Evolutionary conservation across 2,797 vertebrate species (phyloP).

Genomic region (Lutjanus campechanus): DNA sequence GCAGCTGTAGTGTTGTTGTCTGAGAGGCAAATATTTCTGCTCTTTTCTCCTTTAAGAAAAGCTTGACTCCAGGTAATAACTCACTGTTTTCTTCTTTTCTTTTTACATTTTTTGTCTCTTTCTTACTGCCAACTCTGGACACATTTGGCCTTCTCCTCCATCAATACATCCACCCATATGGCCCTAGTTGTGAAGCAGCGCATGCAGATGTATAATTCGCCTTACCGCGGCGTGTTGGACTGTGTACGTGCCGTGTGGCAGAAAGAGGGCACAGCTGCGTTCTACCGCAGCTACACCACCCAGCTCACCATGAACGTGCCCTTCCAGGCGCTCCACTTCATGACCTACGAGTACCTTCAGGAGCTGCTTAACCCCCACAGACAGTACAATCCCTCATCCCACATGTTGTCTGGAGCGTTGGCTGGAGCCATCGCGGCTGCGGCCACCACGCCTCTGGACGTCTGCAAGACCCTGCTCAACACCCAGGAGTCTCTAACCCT

Average conservation of each 20-base stretch:
- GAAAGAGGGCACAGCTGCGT: slow-evolving; percentile 92
- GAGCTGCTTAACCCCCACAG: slow-evolving; percentile 97
- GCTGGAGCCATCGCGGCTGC: slow-evolving; percentile 97
- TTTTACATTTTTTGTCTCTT: slow-evolving; percentile 17
- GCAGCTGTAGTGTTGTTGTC: too few species aligned
- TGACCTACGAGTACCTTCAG: slow-evolving; percentile 98
- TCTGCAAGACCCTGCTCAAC: slow-evolving; percentile 99
- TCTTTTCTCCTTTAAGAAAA: too few species aligned
- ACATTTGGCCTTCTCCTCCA: slow-evolving; percentile 8
- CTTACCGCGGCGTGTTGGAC: slow-evolving; percentile 93
- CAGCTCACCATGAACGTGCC: slow-evolving; percentile 99
- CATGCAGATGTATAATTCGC: slow-evolving; percentile 99
- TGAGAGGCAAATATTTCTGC: too few species aligned
- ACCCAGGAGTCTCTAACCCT: slow-evolving; percentile 95
- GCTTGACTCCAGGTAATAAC: not conserved
- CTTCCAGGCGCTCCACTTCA: slow-evolving; percentile 99
- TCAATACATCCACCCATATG: not conserved
- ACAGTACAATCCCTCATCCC: slow-evolving; percentile 96
- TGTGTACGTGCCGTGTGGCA: slow-evolving; percentile 94
- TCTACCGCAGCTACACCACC: slow-evolving; percentile 99
- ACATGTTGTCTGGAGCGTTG: slow-evolving; percentile 94
- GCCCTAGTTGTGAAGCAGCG: slow-evolving; percentile 96
- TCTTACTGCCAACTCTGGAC: slow-evolving; percentile 5
- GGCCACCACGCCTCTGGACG: slow-evolving; percentile 95
- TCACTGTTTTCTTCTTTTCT: slow-evolving; percentile 31